Conservation (phyloP, 2,888 invertebrate genomes). For the Dioctria linearis region DNA sequence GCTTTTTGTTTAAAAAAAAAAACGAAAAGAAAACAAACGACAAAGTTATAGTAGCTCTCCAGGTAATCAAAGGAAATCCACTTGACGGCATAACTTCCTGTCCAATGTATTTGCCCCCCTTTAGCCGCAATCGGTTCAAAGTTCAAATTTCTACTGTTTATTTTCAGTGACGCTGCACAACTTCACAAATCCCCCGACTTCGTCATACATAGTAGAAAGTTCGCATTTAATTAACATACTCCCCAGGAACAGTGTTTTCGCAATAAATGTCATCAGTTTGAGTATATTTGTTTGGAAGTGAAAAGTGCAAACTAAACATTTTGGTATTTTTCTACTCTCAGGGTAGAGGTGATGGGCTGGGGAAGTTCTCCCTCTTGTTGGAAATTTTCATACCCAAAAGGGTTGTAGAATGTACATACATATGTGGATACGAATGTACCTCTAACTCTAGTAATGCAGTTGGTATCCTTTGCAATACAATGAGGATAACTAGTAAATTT, state of each 20-base stretch:
- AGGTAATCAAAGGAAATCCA: slow-evolving; percentile 10
- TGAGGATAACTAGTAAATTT: too few relatives aligned
- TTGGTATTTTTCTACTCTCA: background rate
- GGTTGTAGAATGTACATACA: too few relatives aligned
- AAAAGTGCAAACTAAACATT: slow-evolving; percentile 47
- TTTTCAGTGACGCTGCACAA: background rate
- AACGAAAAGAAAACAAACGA: background rate
- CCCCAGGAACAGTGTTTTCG: slow-evolving; percentile 31
- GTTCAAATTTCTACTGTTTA: background rate
- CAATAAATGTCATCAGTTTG: slow-evolving; percentile 35
- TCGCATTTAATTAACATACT: slow-evolving; percentile 49
- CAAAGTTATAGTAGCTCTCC: background rate
- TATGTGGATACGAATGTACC: too few relatives aligned
- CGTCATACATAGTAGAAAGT: background rate
- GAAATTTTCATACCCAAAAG: too few relatives aligned
- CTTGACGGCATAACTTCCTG: background rate
- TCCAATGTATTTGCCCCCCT: background rate
- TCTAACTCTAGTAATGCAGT: too few relatives aligned
- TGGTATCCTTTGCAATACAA: too few relatives aligned
- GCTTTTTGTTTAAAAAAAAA: too few relatives aligned
- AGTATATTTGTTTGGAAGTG: slow-evolving; percentile 39
- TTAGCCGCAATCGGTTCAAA: background rate
- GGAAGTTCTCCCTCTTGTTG: too few relatives aligned
- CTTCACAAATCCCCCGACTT: background rate
- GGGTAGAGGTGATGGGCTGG: too few relatives aligned